These are phyloP conservation scores for Nymphalis c-album DNA, from an alignment of 2,888 invertebrate species.

Conservation along the genomic window DNA sequence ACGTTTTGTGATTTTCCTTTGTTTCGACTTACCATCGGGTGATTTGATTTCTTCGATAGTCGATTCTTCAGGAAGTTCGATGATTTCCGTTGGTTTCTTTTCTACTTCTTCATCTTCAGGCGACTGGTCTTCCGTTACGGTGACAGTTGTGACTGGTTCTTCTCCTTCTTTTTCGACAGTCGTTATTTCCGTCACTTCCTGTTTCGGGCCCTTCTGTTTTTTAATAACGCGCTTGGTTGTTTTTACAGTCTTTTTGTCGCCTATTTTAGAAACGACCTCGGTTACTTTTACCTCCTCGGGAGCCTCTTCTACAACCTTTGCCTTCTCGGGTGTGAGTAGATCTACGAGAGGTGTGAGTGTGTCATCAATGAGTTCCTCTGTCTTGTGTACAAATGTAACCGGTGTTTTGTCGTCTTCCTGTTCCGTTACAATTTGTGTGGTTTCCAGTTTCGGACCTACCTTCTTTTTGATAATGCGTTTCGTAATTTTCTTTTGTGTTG, in stretches of 20 bases:
- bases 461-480: conserved; percentile 43
- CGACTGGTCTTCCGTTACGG: neutral
- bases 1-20: conserved; percentile 47
- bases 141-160: neutral
- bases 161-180: neutral
- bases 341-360: neutral
- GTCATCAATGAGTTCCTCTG: conserved; percentile 35
- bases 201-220: neutral
- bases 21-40: conserved; percentile 51
- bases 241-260: neutral
- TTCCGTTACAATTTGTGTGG: conserved; percentile 30
- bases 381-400: conserved; percentile 37
- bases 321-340: neutral
- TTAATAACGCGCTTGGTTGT: neutral
- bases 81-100: conserved; percentile 25
- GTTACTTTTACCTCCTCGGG: neutral
- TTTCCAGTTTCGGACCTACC: conserved; percentile 45
- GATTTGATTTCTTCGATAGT: conserved; percentile 37
- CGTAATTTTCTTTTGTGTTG: conserved; percentile 42
- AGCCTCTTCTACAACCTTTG: neutral
- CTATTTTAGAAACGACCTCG: neutral
- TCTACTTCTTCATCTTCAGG: neutral
- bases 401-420: neutral
- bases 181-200: neutral
- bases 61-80: conserved; percentile 43